phyloP scores from a whole-genome alignment of 2,113 vertebrate genomes.

The Rhizomys pruinosus region DNA sequence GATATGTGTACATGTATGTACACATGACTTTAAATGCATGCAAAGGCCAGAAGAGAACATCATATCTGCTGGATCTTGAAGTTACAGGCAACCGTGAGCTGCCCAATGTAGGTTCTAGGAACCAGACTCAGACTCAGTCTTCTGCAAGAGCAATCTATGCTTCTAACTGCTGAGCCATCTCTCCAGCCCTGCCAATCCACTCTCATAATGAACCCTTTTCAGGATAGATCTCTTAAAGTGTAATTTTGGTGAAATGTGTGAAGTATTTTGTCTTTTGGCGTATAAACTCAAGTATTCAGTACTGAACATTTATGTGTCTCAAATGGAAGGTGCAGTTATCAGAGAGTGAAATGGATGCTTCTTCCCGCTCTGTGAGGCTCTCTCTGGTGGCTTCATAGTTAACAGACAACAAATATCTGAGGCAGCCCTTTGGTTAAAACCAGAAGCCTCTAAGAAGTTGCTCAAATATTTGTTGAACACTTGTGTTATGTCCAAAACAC shows the following conservation, averaged over 20 bases:
- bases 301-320: constrained; percentile 18
- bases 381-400: not conserved
- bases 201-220: not conserved
- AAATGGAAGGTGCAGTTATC: constrained; percentile 21
- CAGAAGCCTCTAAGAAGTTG: not conserved
- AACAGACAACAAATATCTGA: not conserved
- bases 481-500: constrained; percentile 46
- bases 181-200: not conserved
- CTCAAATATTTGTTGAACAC: constrained; percentile 68
- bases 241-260: not conserved
- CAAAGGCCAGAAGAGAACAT: not conserved
- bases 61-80: not conserved
- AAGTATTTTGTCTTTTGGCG: constrained; percentile 36
- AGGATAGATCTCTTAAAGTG: not conserved
- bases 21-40: not conserved
- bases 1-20: too few relatives aligned
- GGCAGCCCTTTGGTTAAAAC: not conserved
- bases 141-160: too few relatives aligned
- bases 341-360: not conserved
- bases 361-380: not conserved
- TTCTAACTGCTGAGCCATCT: not conserved
- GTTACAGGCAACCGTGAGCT: not conserved
- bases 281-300: constrained; percentile 34
- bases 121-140: too few relatives aligned
- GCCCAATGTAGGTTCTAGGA: too few relatives aligned